These are phyloP conservation scores for Stichodactyla mertensii DNA, from an alignment of 64 coral and sea anemone species.

Conservation along the genomic window DNA sequence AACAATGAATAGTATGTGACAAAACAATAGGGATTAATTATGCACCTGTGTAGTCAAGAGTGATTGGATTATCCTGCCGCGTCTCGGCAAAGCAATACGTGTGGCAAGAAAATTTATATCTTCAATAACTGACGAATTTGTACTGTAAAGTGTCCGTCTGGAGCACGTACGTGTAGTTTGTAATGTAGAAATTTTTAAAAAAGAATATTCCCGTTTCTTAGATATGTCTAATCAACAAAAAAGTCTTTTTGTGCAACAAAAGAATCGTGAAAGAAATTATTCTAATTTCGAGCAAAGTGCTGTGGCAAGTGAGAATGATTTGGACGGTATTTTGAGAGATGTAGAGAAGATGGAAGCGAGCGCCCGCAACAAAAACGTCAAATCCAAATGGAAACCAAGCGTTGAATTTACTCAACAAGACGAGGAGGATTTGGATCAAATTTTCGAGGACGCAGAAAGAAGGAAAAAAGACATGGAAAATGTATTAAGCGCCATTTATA, in stretches of 20 bases:
- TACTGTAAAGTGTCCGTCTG: background rate
- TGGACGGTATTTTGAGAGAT: background rate
- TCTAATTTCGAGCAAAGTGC: background rate
- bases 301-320: background rate
- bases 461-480: background rate
- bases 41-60: background rate
- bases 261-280: background rate
- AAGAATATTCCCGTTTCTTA: background rate
- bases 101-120: background rate
- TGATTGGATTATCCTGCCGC: background rate
- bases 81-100: background rate
- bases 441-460: background rate
- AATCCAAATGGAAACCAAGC: background rate
- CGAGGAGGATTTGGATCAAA: background rate
- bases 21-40: background rate
- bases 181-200: too few species aligned
- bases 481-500: background rate
- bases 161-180: too few species aligned
- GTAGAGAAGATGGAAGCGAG: background rate
- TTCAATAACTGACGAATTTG: background rate
- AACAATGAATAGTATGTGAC: background rate
- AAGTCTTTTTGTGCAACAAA: background rate
- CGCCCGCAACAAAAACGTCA: background rate
- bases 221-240: background rate
- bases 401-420: conserved; percentile 7